Evolutionary conservation across 2,888 invertebrate species (phyloP).

Genomic region (Chydorus sphaericus): DNA sequence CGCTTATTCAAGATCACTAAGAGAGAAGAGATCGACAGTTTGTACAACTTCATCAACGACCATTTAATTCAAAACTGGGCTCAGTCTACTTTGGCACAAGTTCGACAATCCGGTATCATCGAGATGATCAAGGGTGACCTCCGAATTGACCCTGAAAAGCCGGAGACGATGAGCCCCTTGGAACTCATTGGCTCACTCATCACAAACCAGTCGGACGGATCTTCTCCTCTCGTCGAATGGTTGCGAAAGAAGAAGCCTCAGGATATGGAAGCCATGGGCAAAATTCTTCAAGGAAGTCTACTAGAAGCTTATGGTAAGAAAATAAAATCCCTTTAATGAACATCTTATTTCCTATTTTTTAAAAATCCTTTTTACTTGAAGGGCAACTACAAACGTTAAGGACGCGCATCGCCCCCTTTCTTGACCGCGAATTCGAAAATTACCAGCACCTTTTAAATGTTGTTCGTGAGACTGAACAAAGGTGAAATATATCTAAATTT

Average conservation of each 20-base stretch:
- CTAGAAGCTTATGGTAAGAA: constrained; percentile 5
- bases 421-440: not conserved
- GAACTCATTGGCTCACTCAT: constrained; percentile 6
- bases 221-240: not conserved
- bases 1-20: not conserved
- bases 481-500: too few species aligned
- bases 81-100: not conserved
- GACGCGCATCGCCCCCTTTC: constrained; percentile 9
- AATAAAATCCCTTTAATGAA: too few species aligned
- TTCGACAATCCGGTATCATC: not conserved
- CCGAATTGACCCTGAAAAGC: constrained; percentile 5
- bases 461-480: not conserved
- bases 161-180: not conserved
- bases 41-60: not conserved
- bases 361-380: not conserved
- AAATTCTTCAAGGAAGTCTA: constrained; percentile 3
- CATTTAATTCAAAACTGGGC: not conserved
- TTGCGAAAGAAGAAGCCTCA: not conserved
- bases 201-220: not conserved
- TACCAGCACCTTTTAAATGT: not conserved
- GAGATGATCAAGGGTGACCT: not conserved
- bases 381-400: constrained; percentile 4
- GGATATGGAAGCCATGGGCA: constrained; percentile 9
- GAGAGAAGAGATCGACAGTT: not conserved
- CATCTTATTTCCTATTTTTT: not conserved